phyloP scores from a whole-genome alignment of 2,113 vertebrate genomes.

The Hippolais icterina region DNA sequence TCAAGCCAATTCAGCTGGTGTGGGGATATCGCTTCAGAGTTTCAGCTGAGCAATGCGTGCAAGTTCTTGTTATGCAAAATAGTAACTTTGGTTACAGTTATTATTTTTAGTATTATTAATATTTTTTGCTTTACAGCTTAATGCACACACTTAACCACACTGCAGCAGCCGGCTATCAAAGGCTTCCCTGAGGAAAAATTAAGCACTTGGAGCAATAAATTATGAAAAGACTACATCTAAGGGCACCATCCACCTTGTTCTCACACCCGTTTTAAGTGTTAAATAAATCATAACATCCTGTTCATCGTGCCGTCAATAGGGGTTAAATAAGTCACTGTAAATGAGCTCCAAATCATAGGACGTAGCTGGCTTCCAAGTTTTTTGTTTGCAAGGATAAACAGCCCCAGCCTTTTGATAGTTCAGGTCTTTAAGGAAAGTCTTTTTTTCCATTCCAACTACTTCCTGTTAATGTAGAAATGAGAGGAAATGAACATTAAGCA shows the following conservation, averaged over 20 bases:
- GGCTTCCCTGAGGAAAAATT: conserved; percentile 82
- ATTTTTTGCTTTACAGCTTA: conserved; percentile 45
- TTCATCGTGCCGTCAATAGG: conserved; percentile 76
- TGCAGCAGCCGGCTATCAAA: conserved; percentile 67
- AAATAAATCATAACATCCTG: conserved; percentile 90
- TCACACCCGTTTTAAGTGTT: conserved; percentile 79
- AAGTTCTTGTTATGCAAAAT: not conserved
- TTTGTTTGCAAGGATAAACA: conserved; percentile 74
- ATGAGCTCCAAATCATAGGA: conserved; percentile 67
- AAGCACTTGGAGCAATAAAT: conserved; percentile 82
- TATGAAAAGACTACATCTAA: conserved; percentile 77
- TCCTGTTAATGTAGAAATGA: conserved; percentile 85
- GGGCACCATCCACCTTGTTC: conserved; percentile 86
- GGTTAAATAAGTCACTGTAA: conserved; percentile 70
- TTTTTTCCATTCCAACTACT: conserved; percentile 84
- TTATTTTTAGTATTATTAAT: conserved; percentile 30
- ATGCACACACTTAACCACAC: conserved; percentile 44
- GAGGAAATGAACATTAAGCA: conserved; percentile 84
- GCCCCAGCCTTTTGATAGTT: conserved; percentile 67
- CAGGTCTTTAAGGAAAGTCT: conserved; percentile 77
- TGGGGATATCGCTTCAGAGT: not conserved
- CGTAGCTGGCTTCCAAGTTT: conserved; percentile 66
- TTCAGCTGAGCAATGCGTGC: not conserved
- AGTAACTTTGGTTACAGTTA: not conserved
- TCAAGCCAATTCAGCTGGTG: not conserved